Percentiles rank a stretch among this genome's conserved stretches.
Evolutionary conservation across 2,113 vertebrate species (phyloP).

Genomic region (Colius striatus): DNA sequence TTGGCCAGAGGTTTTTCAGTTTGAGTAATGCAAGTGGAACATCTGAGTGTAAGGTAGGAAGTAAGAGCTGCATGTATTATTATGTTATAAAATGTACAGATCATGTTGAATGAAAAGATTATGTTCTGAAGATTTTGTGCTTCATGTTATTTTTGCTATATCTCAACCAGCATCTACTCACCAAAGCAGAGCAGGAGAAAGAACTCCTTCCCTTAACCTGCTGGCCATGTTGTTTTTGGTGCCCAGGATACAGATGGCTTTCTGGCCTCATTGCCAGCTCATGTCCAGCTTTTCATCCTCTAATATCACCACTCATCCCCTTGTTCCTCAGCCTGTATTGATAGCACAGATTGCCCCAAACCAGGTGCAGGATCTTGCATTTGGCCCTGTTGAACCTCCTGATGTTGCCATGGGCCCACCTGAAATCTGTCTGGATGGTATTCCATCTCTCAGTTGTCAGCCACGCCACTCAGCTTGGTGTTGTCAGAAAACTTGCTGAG

Average conservation of each 20-base stretch:
- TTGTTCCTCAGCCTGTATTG: not conserved
- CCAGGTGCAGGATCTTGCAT: no score
- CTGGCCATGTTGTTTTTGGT: not conserved
- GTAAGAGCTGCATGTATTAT: not conserved
- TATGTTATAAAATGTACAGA: not conserved
- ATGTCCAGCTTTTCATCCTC: not conserved
- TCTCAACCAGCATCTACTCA: not conserved
- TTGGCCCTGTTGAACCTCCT: no score
- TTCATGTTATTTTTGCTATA: not conserved
- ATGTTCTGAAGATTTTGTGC: not conserved
- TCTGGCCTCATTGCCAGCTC: no score
- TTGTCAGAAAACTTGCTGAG: not conserved
- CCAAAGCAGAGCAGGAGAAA: not conserved
- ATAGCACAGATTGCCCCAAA: not conserved
- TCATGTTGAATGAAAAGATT: not conserved
- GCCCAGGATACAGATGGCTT: not conserved
- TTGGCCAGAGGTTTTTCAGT: not conserved
- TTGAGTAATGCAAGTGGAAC: not conserved
- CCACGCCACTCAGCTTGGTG: not conserved
- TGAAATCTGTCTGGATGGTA: not conserved
- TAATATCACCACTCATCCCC: not conserved
- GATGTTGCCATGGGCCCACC: no score
- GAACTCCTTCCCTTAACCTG: not conserved
- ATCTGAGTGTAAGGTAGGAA: not conserved
- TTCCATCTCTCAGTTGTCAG: not conserved